Evolutionary conservation across 2,113 vertebrate species (phyloP), one percentile per base, ranked within the genome.

Genomic region (Crotalus viridis): DNA sequence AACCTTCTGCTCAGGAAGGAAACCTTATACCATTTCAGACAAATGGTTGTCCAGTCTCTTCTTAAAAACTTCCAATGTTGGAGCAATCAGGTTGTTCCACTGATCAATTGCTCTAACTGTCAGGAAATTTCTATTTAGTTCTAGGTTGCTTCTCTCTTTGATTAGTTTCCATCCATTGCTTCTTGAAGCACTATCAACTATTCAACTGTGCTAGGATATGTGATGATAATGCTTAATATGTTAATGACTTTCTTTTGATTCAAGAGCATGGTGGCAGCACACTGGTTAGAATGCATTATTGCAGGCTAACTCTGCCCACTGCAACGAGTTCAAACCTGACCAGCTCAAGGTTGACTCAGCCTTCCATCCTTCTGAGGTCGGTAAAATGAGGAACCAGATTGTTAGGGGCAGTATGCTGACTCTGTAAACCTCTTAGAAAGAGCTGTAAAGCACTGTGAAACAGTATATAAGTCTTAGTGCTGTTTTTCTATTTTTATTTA

Each of bases 161-260:
- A 51, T 9, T 51, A 51, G 48, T 51, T 51, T 51, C 48, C 48
- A 9, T 51, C 48, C 48, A 1, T 51, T 51, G 48, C 48, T 51
- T 51, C 48, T 39, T 90, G 92, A 59, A 91, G 21, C 90, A 69
- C 94, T 95, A 74, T 48, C 55, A 69, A 8, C 15, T 43, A 5
- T 64, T 46, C 89, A 55, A 17, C 96, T 94, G 88, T 61, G 26
- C 81, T 46, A 15, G 10, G 17, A n/a, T 86, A 95, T 95, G 61
- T 93, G 57, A 3, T 93, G 89, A 90, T 91, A 33, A 51, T 55
- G 88, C 93, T 90, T 95, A 81, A 91, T 19, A 15, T 92, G 97
- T 89, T 94, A 95, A 94, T 95, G 39, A 95, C 95, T 95, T 97
- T 8, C 1, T 95, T 96, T 95, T 94, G 94, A 94, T 97, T 69